A percentile compares a stretch with the other conserved stretches of the same genome.
phyloP scores from a whole-genome alignment of 2,888 invertebrate species.

The Noctuana brunneofusca region DNA sequence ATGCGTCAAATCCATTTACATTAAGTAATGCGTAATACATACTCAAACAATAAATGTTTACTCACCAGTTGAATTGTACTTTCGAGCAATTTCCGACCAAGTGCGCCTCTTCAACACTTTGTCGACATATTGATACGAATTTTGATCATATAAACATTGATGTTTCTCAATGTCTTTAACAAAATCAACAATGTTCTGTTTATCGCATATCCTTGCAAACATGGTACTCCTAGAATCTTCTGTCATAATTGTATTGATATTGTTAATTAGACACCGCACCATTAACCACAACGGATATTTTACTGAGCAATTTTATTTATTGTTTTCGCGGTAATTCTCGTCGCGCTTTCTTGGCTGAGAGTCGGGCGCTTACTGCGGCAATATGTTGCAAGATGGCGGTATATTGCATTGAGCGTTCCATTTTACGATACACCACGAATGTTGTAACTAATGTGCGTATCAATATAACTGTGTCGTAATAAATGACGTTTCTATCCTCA shows the following conservation, averaged over 20 bases:
- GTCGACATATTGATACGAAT: slow-evolving; percentile 45
- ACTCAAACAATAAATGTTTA: neutral
- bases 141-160: slow-evolving; percentile 47
- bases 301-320: slow-evolving; percentile 6
- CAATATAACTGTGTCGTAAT: slow-evolving; percentile 4
- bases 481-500: slow-evolving; percentile 23
- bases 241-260: slow-evolving; percentile 5
- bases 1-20: too few species aligned
- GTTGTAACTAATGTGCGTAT: slow-evolving; percentile 5
- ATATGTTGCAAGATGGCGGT: slow-evolving; percentile 35
- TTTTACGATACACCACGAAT: neutral
- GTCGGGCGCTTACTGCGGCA: slow-evolving; percentile 21
- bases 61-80: slow-evolving; percentile 32
- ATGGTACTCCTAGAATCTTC: slow-evolving; percentile 36
- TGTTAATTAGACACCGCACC: neutral
- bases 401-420: slow-evolving; percentile 28
- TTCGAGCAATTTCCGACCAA: slow-evolving; percentile 44
- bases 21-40: too few species aligned
- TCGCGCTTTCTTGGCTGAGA: slow-evolving; percentile 1
- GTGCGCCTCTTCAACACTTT: slow-evolving; percentile 41
- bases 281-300: neutral
- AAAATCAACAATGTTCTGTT: slow-evolving; percentile 46
- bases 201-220: slow-evolving; percentile 43
- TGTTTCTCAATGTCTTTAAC: slow-evolving; percentile 47
- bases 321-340: neutral